Percentiles rank a stretch among this genome's conserved stretches.
Conservation (phyloP, 2,113 vertebrate genomes). For the Cyanocitta stelleri region DNA sequence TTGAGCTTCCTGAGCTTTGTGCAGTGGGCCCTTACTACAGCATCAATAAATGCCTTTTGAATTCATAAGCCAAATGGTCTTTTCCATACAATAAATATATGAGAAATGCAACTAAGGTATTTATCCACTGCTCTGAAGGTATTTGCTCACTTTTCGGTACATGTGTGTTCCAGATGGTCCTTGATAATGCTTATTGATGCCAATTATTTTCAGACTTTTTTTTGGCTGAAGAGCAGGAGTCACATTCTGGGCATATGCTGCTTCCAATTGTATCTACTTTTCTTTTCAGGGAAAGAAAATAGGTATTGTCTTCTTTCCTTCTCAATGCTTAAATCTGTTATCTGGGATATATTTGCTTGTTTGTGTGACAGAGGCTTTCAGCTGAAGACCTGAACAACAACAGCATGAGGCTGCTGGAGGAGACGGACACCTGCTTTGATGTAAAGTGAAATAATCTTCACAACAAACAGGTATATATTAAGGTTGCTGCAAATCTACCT, state of each 20-base stretch:
- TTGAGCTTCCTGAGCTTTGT: neutral
- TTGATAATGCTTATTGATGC: neutral
- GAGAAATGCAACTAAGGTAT: neutral
- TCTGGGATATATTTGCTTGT: neutral
- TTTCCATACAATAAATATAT: neutral
- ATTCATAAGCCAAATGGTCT: neutral
- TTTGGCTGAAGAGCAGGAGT: neutral
- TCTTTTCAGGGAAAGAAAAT: neutral
- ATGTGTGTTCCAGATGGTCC: neutral
- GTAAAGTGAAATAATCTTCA: neutral
- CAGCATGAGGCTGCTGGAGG: neutral
- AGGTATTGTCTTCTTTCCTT: neutral
- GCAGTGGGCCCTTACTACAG: neutral
- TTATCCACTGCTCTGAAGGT: neutral
- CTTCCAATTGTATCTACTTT: neutral
- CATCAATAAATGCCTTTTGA: neutral
- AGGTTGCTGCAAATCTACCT: neutral
- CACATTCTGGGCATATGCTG: neutral
- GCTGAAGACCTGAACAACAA: neutral
- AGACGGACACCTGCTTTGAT: neutral
- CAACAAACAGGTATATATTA: neutral
- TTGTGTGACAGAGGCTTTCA: neutral
- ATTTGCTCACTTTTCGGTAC: neutral
- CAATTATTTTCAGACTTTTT: conserved; percentile 33
- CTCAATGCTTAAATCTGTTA: neutral